Conservation (phyloP, 2,888 invertebrate genomes). For the Congeria kusceri region DNA sequence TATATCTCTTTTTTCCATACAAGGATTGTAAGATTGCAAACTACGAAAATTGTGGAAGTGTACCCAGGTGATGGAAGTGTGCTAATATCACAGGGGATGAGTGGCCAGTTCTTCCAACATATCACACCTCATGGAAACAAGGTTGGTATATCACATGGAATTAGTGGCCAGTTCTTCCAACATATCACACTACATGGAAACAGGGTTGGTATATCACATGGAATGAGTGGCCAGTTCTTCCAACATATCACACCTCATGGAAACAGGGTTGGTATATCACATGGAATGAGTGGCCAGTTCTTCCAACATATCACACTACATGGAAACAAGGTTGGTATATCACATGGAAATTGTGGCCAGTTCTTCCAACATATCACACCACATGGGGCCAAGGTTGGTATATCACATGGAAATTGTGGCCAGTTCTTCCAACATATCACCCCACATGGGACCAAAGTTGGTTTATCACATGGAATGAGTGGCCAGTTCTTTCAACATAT, state of each 20-base stretch:
- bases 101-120: conserved; percentile 81
- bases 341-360: conserved; percentile 78
- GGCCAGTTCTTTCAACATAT: conserved; percentile 82
- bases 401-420: conserved; percentile 65
- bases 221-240: conserved; percentile 79
- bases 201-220: conserved; percentile 78
- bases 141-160: conserved; percentile 77
- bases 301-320: conserved; percentile 78
- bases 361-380: conserved; percentile 80
- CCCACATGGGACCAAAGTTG: conserved; percentile 70
- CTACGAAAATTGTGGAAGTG: conserved; percentile 77
- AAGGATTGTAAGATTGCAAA: conserved; percentile 66
- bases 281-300: conserved; percentile 73
- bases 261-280: conserved; percentile 64
- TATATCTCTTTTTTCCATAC: conserved; percentile 1
- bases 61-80: conserved; percentile 83
- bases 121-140: conserved; percentile 68
- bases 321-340: conserved; percentile 70
- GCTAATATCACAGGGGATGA: conserved; percentile 76
- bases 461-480: neutral
- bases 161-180: conserved; percentile 80
- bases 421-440: conserved; percentile 81
- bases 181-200: conserved; percentile 74
- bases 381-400: conserved; percentile 68
- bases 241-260: conserved; percentile 73